Evolutionary conservation across 2,888 invertebrate species (phyloP).

Genomic region (Pandemis corylana): DNA sequence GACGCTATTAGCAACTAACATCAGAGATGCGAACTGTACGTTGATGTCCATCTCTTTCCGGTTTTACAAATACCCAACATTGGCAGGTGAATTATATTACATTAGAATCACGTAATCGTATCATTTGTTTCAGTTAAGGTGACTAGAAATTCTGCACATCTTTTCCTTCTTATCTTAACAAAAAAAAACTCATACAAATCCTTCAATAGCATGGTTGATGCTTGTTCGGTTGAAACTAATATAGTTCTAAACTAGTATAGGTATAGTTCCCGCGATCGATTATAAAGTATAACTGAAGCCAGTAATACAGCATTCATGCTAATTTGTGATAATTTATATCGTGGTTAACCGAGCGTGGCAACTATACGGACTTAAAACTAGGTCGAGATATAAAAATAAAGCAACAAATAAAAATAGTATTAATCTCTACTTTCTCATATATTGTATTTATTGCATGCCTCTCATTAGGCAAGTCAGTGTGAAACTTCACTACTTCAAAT

Average conservation of each 20-base stretch:
- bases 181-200: constrained; percentile 1
- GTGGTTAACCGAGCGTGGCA: not conserved
- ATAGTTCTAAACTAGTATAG: no score
- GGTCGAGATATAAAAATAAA: constrained; percentile 1
- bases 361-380: not conserved
- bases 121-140: constrained; percentile 17
- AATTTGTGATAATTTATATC: not conserved
- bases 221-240: not conserved
- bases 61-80: not conserved
- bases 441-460: not conserved
- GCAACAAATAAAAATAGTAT: constrained; percentile 8
- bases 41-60: not conserved
- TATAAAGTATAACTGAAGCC: not conserved
- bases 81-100: not conserved
- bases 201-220: not conserved
- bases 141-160: constrained; percentile 34
- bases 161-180: not conserved
- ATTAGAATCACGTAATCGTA: constrained; percentile 2
- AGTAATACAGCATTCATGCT: not conserved
- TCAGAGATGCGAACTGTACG: not conserved
- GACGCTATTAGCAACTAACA: no score
- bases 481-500: constrained; percentile 19
- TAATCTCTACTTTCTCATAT: not conserved
- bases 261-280: not conserved
- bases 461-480: constrained; percentile 2